Evolutionary conservation across 1,140 invertebrate species (phyloP).

Genomic region (Eurosta solidaginis): DNA sequence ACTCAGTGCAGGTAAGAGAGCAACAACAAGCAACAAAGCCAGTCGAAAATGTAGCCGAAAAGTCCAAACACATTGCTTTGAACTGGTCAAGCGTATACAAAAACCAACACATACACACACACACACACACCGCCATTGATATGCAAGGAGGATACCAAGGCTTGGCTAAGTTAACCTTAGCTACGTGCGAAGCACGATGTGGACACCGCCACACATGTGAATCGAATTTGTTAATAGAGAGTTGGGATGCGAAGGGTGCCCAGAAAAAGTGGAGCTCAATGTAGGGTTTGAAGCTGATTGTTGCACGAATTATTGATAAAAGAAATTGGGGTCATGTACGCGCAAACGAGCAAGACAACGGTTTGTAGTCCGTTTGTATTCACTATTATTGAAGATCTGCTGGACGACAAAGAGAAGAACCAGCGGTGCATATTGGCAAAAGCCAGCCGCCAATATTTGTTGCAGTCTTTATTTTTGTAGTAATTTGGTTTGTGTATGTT

Average conservation of each 20-base stretch:
- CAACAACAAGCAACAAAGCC: neutral
- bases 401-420: neutral
- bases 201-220: too few relatives aligned
- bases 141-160: neutral
- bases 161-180: neutral
- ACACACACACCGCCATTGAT: too few relatives aligned
- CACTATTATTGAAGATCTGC: too few relatives aligned
- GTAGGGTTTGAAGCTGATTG: neutral
- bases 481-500: neutral
- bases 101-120: too few relatives aligned
- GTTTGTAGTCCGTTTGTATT: neutral
- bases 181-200: neutral
- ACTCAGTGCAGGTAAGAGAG: neutral
- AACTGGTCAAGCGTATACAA: conserved; percentile 18
- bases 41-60: neutral
- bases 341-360: conserved; percentile 28
- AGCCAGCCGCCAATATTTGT: neutral
- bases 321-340: conserved; percentile 59
- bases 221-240: too few relatives aligned
- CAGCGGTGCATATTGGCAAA: neutral
- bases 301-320: conserved; percentile 32
- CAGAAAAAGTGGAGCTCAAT: too few relatives aligned
- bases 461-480: neutral
- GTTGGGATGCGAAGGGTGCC: too few relatives aligned
- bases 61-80: neutral